Percentiles rank a stretch among this genome's conserved stretches.
These are phyloP conservation scores for Scleropages formosus DNA, from an alignment of 2,797 vertebrate genomes.

Conservation along the genomic window DNA sequence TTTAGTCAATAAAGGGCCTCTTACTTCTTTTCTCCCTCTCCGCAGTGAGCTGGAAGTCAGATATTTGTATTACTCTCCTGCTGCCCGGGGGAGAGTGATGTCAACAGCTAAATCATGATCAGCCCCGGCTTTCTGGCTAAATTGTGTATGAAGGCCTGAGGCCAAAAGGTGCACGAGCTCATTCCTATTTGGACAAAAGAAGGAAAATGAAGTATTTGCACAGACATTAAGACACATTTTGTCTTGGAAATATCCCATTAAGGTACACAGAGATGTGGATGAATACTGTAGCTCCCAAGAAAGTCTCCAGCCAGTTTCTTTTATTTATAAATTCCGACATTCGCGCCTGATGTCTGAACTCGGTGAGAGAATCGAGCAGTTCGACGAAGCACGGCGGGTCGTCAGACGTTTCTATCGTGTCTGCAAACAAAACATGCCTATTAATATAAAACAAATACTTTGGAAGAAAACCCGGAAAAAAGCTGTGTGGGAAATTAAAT, in stretches of 20 bases:
- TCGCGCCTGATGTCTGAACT: background rate
- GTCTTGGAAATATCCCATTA: slow-evolving; percentile 42
- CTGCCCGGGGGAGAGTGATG: slow-evolving; percentile 93
- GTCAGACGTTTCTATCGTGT: background rate
- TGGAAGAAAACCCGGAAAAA: background rate
- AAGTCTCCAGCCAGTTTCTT: background rate
- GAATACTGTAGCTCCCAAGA: slow-evolving; percentile 3
- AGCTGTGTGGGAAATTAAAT: background rate
- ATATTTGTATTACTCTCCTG: slow-evolving; percentile 99
- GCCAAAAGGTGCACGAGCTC: slow-evolving; percentile 98
- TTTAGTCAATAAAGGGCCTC: slow-evolving; percentile 99
- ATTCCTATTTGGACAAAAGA: slow-evolving; percentile 93
- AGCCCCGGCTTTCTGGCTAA: slow-evolving; percentile 99
- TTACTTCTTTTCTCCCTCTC: slow-evolving; percentile 77
- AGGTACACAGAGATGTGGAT: background rate
- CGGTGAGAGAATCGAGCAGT: background rate
- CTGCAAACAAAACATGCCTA: background rate
- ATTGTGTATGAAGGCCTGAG: slow-evolving; percentile 99
- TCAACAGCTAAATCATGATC: slow-evolving; percentile 99
- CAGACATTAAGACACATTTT: slow-evolving; percentile 70
- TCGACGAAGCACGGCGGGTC: background rate
- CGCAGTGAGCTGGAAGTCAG: slow-evolving; percentile 93
- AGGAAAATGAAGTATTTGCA: slow-evolving; percentile 60
- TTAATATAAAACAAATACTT: slow-evolving; percentile 1
- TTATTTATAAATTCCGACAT: slow-evolving; percentile 14